Base-by-base conservation (phyloP, 2,113 vertebrate species). In the Tachycineta bicolor region DNA sequence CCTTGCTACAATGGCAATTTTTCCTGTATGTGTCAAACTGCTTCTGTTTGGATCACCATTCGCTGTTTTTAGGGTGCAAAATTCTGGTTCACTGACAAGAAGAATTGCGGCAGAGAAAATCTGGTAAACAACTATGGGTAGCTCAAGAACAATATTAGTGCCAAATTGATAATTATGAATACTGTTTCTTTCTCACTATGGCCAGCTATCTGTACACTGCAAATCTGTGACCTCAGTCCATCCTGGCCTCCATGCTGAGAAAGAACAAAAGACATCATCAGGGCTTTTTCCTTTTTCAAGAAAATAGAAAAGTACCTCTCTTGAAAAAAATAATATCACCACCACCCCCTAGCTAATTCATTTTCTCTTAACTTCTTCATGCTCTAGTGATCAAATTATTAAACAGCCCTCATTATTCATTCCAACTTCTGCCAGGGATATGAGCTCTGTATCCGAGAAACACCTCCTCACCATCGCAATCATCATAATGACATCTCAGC, bases 361-460 rank as follows among this genome's bases (percentile, higher is more conserved):
- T 93, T 89, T 78, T 76, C 59, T 65, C 89, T 92, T 92, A 86
- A 95, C 91, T 95, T 90, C 87, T 97, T 93, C 90, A 96, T 79
- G 83, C 92, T 97, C 90, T 96, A 94, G 89, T 95, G 95, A 97
- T 97, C 91, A 97, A 97, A 97, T 97, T 85, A 95, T 94, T 97
- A 97, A 97, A 89, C 93, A 95, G 83, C 93, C 79, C 92, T 97
- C 75, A 96, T 97, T 97, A 97, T 97, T 98, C 96, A 97, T 96
- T 96, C 96, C 84, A 94, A 53, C 69, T 96, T 93, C 88, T 97
- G 96, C 95, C 96, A 96, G 93, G 87, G 91, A 97, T 84, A 74
- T 75, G 94, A 97, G 96, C 92, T 96, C 73, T 90, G 94, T 96
- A 96, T 96, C 96, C 52, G 79, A 97, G 91, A 94, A 94, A 95